Evolutionary conservation across 2,888 invertebrate species (phyloP), one percentile per base, ranked within the genome.

Genomic region (Tortricodes alternella): DNA sequence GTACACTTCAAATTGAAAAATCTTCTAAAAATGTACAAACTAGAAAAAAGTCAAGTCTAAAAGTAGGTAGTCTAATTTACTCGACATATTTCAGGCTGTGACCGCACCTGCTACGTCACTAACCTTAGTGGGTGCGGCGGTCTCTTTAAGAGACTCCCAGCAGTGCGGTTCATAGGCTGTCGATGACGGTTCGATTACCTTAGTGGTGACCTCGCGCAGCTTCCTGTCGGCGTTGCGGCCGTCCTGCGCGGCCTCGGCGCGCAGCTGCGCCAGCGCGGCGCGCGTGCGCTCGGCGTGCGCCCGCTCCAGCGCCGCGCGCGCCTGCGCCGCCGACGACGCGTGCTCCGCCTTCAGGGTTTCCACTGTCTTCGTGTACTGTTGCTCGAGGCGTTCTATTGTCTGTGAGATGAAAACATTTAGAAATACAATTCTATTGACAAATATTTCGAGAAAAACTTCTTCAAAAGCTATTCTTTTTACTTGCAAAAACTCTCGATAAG

Each of bases 271-370:
- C 1, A 89, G 70, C 4, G 89, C 87, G 0, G 73, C 63, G 3
- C 88, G 68, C 2, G 83, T 87, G 1, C 87, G 69, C 59, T 87
- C 89, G 0, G 86, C 89, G 61, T 85, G 80, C 0, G 71, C 64
- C 0, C 89, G 68, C 65, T 89, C 89, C 0, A 83, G 52, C 0
- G 76, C 61, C 0, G 80, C 68, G 1, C 86, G 73, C 0, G 80
- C 67, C 3, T 71, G 56, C 1, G 83, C 82, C 0, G 80, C 68
- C 0, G 68, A 59, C 0, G 77, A 62, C 0, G 68, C 58, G 9
- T 81, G 79, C 16, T 85, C 84, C 0, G 78, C 63, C 9, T 76
- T 77, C 0, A 85, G 67, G 0, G 72, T 63, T 16, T 83, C 85
- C 0, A 89, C 53, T 0, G 77, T 59, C 18, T 80, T 76, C 0